Evolutionary conservation across 2,888 invertebrate genomes (phyloP), one percentile per base, ranked within the genome.

Genomic region (Julus scanicus): DNA sequence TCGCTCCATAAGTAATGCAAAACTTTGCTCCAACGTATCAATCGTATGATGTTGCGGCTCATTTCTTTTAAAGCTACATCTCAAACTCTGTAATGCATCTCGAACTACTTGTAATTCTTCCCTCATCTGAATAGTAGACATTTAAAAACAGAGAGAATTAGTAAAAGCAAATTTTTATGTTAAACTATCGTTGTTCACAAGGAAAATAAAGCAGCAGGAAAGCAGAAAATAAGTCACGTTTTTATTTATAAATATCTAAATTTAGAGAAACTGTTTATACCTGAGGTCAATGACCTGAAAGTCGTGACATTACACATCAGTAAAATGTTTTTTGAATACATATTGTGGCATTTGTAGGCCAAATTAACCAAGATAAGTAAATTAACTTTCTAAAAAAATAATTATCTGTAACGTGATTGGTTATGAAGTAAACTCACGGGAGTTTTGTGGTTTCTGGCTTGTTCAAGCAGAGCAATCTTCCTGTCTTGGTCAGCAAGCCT

Each of bases 21-120:
- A 91, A 88, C 92, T 92, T 88, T 92, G 92, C 89, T 93, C 93
- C 83, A 93, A 90, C 0, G 92, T 91, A 90, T 93, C 93, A 49
- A 93, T 90, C 0, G 92, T 92, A 87, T 92, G 92, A 85, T 92
- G 92, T 49, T 91, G 91, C 5, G 92, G 91, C 89, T 92, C 92
- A 29, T 91, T 91, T 37, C 90, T 90, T 49, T 91, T 90, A 90
- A 92, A 92, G 90, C 91, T 91, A 15, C 90, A 90, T 17, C 92
- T 90, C 49, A 93, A 90, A 90, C 91, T 91, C 17, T 91, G 90
- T 88, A 93, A 90, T 17, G 93, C 92, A 88, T 92, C 92, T 63
- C 91, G 90, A 13, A 92, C 91, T 39, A 92, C 91, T 85, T 91
- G 91, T 37, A 92, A 89, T 88, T 92, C 92, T 89, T 92, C 92